Base-by-base conservation (phyloP, 2,888 invertebrate species). In the Lapara coniferarum region DNA sequence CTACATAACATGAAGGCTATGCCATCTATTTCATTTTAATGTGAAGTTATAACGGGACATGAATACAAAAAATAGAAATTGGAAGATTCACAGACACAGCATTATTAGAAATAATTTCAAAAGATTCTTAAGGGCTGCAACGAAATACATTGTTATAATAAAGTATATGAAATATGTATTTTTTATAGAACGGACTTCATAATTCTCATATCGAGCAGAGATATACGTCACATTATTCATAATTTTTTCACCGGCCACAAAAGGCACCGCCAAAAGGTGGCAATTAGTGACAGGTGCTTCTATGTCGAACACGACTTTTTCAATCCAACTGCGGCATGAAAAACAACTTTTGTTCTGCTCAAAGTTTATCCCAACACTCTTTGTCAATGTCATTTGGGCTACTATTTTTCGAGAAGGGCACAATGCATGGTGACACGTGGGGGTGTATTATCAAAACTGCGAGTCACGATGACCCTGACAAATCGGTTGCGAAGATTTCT, bases 281-380 rank as follows among this genome's bases (percentile, higher is more conserved):
- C 90, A 92, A 93, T 93, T 93, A 93, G 90, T 81, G 88, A 92
- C 93, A 93, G 93, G 93, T 93, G 92, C 87, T 88, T 83, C 84
- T 81, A 87, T 89, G 88, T 84, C 79, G 80, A 81, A 83, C 78
- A 76, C 70, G 70, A 73, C 81, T 89, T 89, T 88, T 86, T 83
- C 77, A 76, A 75, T 72, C 78, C 78, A 77, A 67, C 66, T 12
- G n/a, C 25, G 44, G 16, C 6, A 63, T 69, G 66, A 76, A 75
- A 81, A 86, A 76, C 73, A 57, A 25, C 80, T 79, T 80, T 87
- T 90, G 89, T 91, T 87, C 87, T 77, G 71, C 76, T 73, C 72
- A 76, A 78, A 89, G 87, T 89, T 88, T 88, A 88, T 85, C 88
- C 89, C 88, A 89, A 89, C 87, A 89, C 85, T 90, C 89, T 91